Evolutionary conservation across 2,113 vertebrate genomes (phyloP).

Genomic region (Dicaeum eximium): DNA sequence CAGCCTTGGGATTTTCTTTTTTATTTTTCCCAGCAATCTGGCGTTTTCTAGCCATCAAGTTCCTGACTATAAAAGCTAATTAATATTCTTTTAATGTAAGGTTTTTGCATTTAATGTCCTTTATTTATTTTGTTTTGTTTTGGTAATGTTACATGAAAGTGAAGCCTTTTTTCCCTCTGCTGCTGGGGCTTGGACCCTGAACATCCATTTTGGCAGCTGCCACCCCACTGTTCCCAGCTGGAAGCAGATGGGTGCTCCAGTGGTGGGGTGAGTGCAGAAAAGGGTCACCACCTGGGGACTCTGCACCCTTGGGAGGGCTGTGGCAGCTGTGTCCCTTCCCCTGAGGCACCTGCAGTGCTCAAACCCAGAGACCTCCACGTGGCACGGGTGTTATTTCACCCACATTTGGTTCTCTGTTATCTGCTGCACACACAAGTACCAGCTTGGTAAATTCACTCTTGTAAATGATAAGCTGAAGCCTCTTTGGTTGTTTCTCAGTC

Average conservation of each 20-base stretch:
- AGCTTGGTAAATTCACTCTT: constrained; percentile 41
- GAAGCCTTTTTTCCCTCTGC: neutral
- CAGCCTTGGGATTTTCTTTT: neutral
- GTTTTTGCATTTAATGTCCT: neutral
- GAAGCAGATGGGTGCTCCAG: neutral
- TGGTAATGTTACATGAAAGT: neutral
- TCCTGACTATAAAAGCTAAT: neutral
- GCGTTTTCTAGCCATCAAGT: neutral
- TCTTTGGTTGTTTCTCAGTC: constrained; percentile 50
- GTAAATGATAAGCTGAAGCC: constrained; percentile 43
- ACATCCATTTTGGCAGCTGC: neutral
- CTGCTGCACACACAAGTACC: constrained; percentile 57
- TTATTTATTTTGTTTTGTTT: neutral
- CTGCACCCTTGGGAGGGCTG: neutral
- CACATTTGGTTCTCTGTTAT: constrained; percentile 51
- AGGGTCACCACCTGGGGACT: accelerated
- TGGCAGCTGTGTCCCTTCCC: neutral
- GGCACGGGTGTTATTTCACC: constrained; percentile 41
- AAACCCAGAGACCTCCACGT: neutral
- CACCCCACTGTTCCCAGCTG: neutral
- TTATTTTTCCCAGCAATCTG: neutral
- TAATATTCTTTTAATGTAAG: neutral
- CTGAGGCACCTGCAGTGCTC: neutral
- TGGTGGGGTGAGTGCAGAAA: neutral
- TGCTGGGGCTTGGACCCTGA: neutral